These are phyloP conservation scores for Sympetrum striolatum DNA, from an alignment of 2,888 invertebrate genomes.

Conservation along the genomic window DNA sequence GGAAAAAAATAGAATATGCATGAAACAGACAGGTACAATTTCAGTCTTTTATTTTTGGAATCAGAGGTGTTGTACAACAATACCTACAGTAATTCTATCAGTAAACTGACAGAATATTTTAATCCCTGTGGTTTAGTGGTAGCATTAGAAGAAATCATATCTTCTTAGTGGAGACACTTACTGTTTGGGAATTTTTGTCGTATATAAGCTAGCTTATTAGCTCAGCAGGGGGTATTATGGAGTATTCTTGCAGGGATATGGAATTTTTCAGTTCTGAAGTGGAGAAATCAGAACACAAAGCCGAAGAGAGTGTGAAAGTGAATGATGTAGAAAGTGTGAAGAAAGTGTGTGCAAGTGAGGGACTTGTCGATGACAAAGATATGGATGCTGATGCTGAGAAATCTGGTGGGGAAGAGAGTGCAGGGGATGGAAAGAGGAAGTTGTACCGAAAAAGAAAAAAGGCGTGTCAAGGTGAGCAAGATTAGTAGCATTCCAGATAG, in stretches of 20 bases:
- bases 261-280: constrained; percentile 56
- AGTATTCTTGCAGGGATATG: constrained; percentile 49
- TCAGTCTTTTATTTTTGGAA: too few species aligned
- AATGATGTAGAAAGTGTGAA: constrained; percentile 43
- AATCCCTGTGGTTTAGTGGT: too few species aligned
- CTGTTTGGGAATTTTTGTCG: too few species aligned
- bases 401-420: constrained; percentile 57
- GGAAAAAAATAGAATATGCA: too few species aligned
- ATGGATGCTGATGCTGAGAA: constrained; percentile 60
- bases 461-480: constrained; percentile 57
- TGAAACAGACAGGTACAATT: too few species aligned
- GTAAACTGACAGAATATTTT: too few species aligned
- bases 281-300: constrained; percentile 60
- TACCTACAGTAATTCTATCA: too few species aligned
- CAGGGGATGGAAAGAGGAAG: constrained; percentile 57
- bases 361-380: background rate
- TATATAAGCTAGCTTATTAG: too few species aligned
- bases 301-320: constrained; percentile 56
- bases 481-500: background rate
- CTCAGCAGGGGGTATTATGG: too few species aligned
- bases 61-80: too few species aligned
- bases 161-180: too few species aligned
- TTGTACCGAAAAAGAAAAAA: constrained; percentile 71
- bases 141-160: too few species aligned
- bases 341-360: background rate